Evolutionary conservation across 1,140 invertebrate species (phyloP), one percentile per base, ranked within the genome.

Genomic region (Odontomachus brunneus): DNA sequence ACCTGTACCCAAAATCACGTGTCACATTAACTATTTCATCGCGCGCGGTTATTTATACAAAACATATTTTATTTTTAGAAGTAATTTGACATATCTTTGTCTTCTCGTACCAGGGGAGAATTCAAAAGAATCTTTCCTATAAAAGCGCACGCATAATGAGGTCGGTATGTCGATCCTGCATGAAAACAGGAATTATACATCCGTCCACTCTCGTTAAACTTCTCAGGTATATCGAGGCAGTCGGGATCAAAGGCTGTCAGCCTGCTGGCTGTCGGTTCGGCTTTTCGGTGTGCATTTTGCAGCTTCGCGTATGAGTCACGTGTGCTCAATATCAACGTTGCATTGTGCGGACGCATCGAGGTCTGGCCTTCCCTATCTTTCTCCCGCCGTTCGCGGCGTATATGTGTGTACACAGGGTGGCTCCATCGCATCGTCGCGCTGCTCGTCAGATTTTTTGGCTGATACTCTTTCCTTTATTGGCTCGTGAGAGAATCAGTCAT

Each of bases 261-360:
- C 12, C 5, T n/a, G 19, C 63, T 22, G 57, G 53, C 19, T 72
- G 85, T 74, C 57, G 65, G 53, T 38, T 57, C 59, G 71, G 66
- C 51, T 87, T 87, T 87, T 44, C 60, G 72, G 75, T 87, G 87
- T 19, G 74, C 83, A 83, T 88, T 88, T 88, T 86, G 75, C 73
- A 80, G 84, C 84, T 88, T 49, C 83, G 74, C 51, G 55, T 26
- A 24, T 66, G 65, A 80, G 87, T 88, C 83, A 78, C 87, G 87
- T 88, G 86, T 76, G 78, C 72, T 90, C 84, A 83, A 84, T 90
- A 92, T 91, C 87, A 90, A 89, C 84, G 67, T 78, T 17, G 87
- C 81, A 91, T 92, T 91, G 91, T 92, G 84, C 89, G 69, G n/a
- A 78, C 55, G 66, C 87, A 88, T 83, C 87, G 60, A 38, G 51